Evolutionary conservation across 2,113 vertebrate genomes (phyloP), one percentile per base, ranked within the genome.

Genomic region (Zosterops japonicus): DNA sequence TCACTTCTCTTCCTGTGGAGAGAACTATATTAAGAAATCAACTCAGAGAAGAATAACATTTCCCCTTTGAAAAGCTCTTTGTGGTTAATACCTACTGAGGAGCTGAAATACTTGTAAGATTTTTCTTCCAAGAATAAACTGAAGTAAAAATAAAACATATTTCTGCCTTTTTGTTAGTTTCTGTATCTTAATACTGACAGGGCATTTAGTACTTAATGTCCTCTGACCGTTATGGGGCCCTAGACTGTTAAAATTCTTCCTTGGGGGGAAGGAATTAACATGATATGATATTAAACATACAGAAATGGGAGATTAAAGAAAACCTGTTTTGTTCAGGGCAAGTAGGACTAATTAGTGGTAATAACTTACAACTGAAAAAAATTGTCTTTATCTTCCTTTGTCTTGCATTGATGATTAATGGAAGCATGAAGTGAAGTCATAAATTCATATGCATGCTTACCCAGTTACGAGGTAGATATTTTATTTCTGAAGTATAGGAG

Each of bases 21-120:
- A 83, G 27, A 89, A 68, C 86, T 87, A 47, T 95, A 92, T 94
- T 67, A 86, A 47, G 87, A 92, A 91, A 82, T 49, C 52, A 84
- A 82, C 70, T 71, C 36, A 8, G 83, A 82, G 49, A 92, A 63
- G 47, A 87, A 84, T 28, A 75, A 33, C 3, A 1, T 22, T 93
- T 85, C 28, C 15, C 15, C 13, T 92, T 72, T 84, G 81, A 71
- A 82, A 90, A 87, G 41, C 36, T 74, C 74, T 92, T 78, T 41
- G 41, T 82, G 31, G 15, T 89, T 95, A 87, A 75, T 81, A 44
- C 47, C 89, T 82, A 46, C 57, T 69, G 81, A 95, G 81, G n/a
- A 84, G 25, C 25, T 87, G 36, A 91, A 93, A 65, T 35, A 85
- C 65, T 76, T 75, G 21, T 14, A 71, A 82, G 42, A 36, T 1